Percentiles rank a stretch among this genome's conserved stretches.
phyloP scores from a whole-genome alignment of 2,888 invertebrate species.

The Volucella zonaria region DNA sequence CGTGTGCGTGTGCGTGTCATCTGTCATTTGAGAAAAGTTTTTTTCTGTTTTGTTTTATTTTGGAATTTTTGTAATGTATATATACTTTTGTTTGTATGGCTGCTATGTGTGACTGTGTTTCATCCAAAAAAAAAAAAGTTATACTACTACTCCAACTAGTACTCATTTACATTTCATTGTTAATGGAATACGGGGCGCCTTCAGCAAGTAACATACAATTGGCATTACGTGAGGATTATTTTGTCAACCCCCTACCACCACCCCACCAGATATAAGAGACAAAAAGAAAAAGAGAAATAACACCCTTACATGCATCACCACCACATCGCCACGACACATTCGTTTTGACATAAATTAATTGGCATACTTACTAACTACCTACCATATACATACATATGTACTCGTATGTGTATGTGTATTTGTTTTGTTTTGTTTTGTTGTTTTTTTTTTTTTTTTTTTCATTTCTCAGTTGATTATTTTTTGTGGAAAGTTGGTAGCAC shows the following conservation, averaged over 20 bases:
- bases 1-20: conserved; percentile 65
- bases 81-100: conserved; percentile 11
- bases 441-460: conserved; percentile 19
- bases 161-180: conserved; percentile 73
- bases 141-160: neutral
- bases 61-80: no score
- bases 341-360: conserved; percentile 65
- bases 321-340: conserved; percentile 52
- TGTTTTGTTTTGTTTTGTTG: conserved; percentile 14
- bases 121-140: conserved; percentile 30
- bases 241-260: conserved; percentile 53
- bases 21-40: conserved; percentile 22
- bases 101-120: conserved; percentile 57
- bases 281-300: neutral
- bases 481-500: conserved; percentile 12
- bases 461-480: conserved; percentile 8
- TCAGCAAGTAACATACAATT: conserved; percentile 57
- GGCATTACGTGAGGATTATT: conserved; percentile 67
- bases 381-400: no score
- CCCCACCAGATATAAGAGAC: conserved; percentile 16
- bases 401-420: neutral
- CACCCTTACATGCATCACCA: conserved; percentile 20
- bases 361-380: conserved; percentile 17
- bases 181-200: conserved; percentile 67
- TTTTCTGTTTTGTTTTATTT: conserved; percentile 23